These are phyloP conservation scores for Seriola quinqueradiata DNA, from an alignment of 2,113 vertebrate species.

Conservation along the genomic window DNA sequence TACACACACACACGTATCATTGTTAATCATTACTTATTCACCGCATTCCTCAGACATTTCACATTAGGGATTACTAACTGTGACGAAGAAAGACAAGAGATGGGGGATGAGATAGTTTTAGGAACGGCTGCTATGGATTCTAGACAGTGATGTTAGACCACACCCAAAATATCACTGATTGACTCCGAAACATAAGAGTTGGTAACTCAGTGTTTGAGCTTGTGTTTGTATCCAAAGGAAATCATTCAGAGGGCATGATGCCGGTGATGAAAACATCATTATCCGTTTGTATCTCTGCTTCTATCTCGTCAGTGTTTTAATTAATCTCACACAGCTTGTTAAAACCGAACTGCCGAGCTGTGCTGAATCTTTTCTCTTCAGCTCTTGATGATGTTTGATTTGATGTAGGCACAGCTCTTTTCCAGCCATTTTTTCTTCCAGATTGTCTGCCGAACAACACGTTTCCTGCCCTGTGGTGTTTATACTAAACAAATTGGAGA, in stretches of 20 bases:
- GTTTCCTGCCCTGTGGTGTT: slow-evolving; percentile 14
- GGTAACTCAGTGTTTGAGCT: background rate
- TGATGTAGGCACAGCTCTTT: background rate
- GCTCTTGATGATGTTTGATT: background rate
- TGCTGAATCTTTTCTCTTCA: background rate
- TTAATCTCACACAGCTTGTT: background rate
- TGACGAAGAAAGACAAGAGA: slow-evolving; percentile 35
- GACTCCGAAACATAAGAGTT: background rate
- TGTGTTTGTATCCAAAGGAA: background rate
- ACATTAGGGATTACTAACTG: slow-evolving; percentile 40
- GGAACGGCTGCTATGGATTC: slow-evolving; percentile 46
- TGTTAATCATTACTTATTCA: slow-evolving; percentile 63
- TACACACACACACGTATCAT: background rate
- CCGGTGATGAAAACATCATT: background rate
- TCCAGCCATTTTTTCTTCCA: too few relatives aligned
- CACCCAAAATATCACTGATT: slow-evolving; percentile 48
- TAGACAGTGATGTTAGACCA: slow-evolving; percentile 30
- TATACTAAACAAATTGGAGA: slow-evolving; percentile 12
- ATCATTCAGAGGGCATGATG: background rate
- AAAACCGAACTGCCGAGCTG: background rate
- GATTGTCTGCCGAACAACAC: slow-evolving; percentile 1
- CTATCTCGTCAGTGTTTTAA: too few relatives aligned
- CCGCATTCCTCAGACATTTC: slow-evolving; percentile 49
- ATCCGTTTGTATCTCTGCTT: background rate
- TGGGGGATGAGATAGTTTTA: slow-evolving; percentile 28